phyloP scores from a whole-genome alignment of 2,113 vertebrate genomes.

The Colistium nudipinnis region DNA sequence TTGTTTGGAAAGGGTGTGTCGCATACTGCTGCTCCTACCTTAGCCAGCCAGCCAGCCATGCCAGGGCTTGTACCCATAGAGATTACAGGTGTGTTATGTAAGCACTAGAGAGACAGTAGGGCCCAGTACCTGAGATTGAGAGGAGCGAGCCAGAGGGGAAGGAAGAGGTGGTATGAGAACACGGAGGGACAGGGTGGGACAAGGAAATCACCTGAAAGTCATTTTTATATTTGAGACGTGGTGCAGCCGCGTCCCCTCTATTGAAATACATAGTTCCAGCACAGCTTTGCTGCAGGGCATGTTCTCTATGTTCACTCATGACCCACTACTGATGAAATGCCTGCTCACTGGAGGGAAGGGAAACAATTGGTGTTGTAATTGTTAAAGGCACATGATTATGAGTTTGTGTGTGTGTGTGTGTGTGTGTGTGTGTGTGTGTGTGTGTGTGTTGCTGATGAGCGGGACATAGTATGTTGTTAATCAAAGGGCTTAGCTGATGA shows the following conservation, averaged over 20 bases:
- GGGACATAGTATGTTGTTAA: slow-evolving; percentile 33
- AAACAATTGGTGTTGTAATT: slow-evolving; percentile 26
- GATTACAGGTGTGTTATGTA: slow-evolving; percentile 78
- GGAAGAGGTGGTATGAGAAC: background rate
- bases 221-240: background rate
- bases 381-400: slow-evolving; percentile 12
- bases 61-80: slow-evolving; percentile 79
- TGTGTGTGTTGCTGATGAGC: slow-evolving; percentile 41
- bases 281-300: background rate
- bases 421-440: slow-evolving; percentile 29
- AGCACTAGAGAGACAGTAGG: slow-evolving; percentile 44
- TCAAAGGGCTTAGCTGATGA: slow-evolving; percentile 55
- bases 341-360: slow-evolving; percentile 35
- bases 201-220: background rate
- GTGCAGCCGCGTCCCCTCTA: slow-evolving; percentile 1
- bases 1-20: slow-evolving; percentile 83
- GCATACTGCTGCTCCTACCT: slow-evolving; percentile 68
- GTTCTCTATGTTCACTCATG: slow-evolving; percentile 1
- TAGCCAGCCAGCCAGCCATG: slow-evolving; percentile 64
- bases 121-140: slow-evolving; percentile 5
- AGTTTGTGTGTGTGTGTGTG: slow-evolving; percentile 40
- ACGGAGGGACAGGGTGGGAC: background rate
- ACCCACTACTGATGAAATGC: background rate
- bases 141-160: background rate
- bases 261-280: background rate